Percentiles rank a stretch among this genome's conserved stretches.
phyloP scores from a whole-genome alignment of 2,797 vertebrate species.

The Lepus oiostolus region DNA sequence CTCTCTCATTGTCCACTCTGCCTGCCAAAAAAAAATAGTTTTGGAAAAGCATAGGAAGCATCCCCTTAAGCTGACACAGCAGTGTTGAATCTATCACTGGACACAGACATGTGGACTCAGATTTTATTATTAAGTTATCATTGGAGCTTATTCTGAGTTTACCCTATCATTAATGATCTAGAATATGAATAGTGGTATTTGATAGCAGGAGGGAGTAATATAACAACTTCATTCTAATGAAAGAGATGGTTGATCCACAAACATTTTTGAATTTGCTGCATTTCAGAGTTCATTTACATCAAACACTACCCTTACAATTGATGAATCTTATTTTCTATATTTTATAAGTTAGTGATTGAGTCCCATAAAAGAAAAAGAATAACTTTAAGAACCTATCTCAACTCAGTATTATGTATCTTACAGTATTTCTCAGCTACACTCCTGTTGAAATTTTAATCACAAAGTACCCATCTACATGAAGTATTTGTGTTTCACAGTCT shows the following conservation, averaged over 20 bases:
- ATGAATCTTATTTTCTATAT: slow-evolving; percentile 41
- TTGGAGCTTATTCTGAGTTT: slow-evolving; percentile 9
- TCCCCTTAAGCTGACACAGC: not conserved
- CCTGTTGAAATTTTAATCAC: slow-evolving; percentile 56
- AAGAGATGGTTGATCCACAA: slow-evolving; percentile 3
- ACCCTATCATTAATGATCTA: not conserved
- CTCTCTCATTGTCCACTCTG: too few relatives aligned
- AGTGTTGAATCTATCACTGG: not conserved
- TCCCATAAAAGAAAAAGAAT: not conserved
- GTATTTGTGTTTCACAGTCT: slow-evolving; percentile 39
- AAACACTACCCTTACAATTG: slow-evolving; percentile 28
- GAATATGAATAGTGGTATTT: slow-evolving; percentile 4
- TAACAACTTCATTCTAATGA: not conserved
- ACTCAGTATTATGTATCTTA: slow-evolving; percentile 26
- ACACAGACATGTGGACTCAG: not conserved
- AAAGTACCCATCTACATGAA: slow-evolving; percentile 40
- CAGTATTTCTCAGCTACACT: slow-evolving; percentile 11
- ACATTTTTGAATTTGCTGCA: slow-evolving; percentile 25
- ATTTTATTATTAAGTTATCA: slow-evolving; percentile 39
- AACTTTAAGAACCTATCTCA: not conserved
- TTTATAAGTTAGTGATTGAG: slow-evolving; percentile 48
- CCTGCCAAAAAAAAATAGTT: too few relatives aligned
- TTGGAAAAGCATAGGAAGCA: not conserved
- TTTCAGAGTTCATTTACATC: slow-evolving; percentile 48
- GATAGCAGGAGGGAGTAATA: not conserved